phyloP scores from a whole-genome alignment of 2,113 vertebrate genomes.

The Macaca fascicularis region T2T-MFA8v1.1 NC_088395.1:142490001-142490500 shows the following conservation, averaged over 20 bases:
- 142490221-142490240: slow-evolving; percentile 60
- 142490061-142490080: not conserved
- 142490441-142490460: not conserved
- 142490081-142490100: slow-evolving; percentile 67
- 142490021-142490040: not conserved
- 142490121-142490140: slow-evolving; percentile 76
- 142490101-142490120: slow-evolving; percentile 74
- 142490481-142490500: not conserved
- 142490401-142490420: not conserved
- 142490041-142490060: not conserved
- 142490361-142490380: not conserved
- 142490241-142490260: slow-evolving; percentile 60
- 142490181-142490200: slow-evolving; percentile 40
- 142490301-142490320: not conserved
- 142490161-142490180: slow-evolving; percentile 69
- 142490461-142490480: not conserved
- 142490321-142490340: not conserved
- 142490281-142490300: not conserved
- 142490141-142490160: not conserved
- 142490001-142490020: not conserved
- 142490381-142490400: not conserved
- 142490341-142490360: not conserved
- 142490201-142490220: slow-evolving; percentile 56
- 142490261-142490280: slow-evolving; percentile 78
- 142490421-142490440: not conserved